phyloP scores from a whole-genome alignment of 2,113 vertebrate species.

The Mellivora capensis region DNA sequence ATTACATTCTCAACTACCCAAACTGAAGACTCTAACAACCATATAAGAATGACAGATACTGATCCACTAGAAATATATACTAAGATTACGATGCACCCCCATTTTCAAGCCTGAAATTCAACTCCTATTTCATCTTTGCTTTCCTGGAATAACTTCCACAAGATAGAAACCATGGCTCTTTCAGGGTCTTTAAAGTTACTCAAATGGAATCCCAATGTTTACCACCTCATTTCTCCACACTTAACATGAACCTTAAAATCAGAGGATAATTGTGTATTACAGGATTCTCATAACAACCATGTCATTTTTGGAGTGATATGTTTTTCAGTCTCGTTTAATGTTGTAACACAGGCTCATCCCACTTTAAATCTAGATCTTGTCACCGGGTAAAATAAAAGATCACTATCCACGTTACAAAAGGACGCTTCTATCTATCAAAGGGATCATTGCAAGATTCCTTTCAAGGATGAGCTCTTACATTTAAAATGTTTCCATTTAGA shows the following conservation, averaged over 20 bases:
- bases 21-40: conserved; percentile 1
- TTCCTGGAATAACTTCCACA: background rate
- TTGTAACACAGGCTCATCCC: background rate
- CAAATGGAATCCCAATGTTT: background rate
- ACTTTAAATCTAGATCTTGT: conserved; percentile 39
- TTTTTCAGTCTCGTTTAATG: conserved; percentile 9
- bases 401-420: conserved; percentile 39
- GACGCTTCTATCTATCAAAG: background rate
- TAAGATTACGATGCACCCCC: background rate
- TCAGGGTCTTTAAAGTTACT: background rate
- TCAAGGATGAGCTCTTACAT: background rate
- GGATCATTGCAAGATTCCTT: background rate
- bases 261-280: background rate
- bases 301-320: background rate
- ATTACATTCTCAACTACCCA: background rate
- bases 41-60: conserved; percentile 41
- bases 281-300: background rate
- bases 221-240: background rate
- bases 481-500: background rate
- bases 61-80: background rate
- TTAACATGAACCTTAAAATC: background rate
- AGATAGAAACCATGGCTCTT: background rate
- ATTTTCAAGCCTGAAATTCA: conserved; percentile 30
- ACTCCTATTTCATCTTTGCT: background rate
- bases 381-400: conserved; percentile 17